A percentile compares a stretch with the other conserved stretches of the same genome.
Conservation (phyloP, 2,113 vertebrate genomes). For the Chamaea fasciata region DNA sequence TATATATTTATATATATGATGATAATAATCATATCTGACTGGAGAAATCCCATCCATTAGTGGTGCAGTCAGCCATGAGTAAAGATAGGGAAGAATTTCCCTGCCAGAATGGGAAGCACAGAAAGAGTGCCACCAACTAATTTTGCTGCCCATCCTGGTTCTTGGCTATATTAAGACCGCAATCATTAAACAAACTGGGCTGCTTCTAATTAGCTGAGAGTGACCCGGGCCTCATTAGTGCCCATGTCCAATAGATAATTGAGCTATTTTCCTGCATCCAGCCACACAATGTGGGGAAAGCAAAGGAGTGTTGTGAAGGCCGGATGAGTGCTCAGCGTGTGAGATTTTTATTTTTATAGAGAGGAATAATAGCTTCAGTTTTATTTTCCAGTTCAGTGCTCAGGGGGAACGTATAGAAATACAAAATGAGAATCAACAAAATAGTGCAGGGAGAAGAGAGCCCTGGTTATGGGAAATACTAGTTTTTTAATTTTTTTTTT, state of each 20-base stretch:
- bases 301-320: conserved; percentile 10
- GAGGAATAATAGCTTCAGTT: conserved; percentile 40
- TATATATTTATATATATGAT: too few relatives aligned
- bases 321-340: conserved; percentile 1
- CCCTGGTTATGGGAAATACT: not conserved
- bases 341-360: conserved; percentile 52
- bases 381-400: conserved; percentile 42
- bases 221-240: conserved; percentile 35
- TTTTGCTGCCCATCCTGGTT: conserved; percentile 12
- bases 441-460: not conserved
- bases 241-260: conserved; percentile 36
- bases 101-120: not conserved
- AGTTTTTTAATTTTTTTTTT: not conserved
- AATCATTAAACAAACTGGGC: conserved; percentile 19
- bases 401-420: conserved; percentile 19
- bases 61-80: not conserved
- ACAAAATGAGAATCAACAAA: conserved; percentile 30
- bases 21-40: not conserved
- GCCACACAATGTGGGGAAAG: not conserved
- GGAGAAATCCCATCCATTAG: not conserved
- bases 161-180: conserved; percentile 23
- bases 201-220: conserved; percentile 38
- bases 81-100: not conserved
- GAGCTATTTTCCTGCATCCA: conserved; percentile 18
- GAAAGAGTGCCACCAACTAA: not conserved